Conservation (phyloP, 2,888 invertebrate genomes). For the Stratiomys singularior region DNA sequence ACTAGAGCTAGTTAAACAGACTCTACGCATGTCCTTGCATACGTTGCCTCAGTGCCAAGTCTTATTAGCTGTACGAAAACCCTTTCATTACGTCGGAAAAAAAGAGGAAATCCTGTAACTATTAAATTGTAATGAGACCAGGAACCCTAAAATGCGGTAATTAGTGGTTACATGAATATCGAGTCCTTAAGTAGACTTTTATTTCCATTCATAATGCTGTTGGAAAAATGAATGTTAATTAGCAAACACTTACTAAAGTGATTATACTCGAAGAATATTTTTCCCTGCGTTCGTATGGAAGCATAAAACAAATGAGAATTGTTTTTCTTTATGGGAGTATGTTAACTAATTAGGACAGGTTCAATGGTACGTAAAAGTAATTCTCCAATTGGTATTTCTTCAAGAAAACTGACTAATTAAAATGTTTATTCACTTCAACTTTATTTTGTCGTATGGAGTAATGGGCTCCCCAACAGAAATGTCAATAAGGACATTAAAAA, state of each 20-base stretch:
- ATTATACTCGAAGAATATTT: no score
- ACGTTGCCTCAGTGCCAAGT: not conserved
- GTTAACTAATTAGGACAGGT: no score
- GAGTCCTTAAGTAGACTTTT: constrained; percentile 28
- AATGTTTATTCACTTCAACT: no score
- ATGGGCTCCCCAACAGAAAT: no score
- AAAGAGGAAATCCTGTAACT: constrained; percentile 29
- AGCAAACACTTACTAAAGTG: constrained; percentile 22
- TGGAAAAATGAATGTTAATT: constrained; percentile 36
- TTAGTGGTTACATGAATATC: constrained; percentile 37
- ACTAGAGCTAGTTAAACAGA: constrained; percentile 11
- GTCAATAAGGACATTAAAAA: no score
- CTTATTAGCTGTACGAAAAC: constrained; percentile 38
- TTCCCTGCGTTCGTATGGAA: no score
- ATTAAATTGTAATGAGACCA: constrained; percentile 41
- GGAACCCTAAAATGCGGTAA: constrained; percentile 45
- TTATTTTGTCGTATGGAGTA: no score
- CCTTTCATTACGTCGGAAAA: constrained; percentile 39
- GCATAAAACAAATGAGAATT: no score
- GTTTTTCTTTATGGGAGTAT: no score
- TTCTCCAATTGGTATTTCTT: no score
- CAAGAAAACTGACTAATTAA: no score
- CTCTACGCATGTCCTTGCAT: constrained; percentile 32
- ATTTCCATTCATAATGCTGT: constrained; percentile 6
- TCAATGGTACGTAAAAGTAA: no score